Percentiles rank a stretch among this genome's conserved stretches.
phyloP scores from a whole-genome alignment of 2,888 invertebrate genomes.

The Drosophila mettleri region DNA sequence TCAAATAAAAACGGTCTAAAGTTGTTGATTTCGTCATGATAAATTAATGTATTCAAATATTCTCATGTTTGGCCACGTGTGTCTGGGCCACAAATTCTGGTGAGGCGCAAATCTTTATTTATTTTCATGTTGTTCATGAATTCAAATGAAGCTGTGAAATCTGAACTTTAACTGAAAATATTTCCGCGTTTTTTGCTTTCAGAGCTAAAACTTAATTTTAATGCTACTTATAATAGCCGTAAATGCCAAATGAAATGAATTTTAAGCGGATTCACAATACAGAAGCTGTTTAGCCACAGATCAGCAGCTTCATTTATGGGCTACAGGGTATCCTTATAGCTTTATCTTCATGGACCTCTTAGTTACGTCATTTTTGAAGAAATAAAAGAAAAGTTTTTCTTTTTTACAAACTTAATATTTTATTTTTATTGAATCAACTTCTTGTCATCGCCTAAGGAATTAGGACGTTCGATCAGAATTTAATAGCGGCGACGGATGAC shows the following conservation, averaged over 20 bases:
- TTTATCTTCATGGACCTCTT: not conserved
- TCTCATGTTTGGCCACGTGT: slow-evolving; percentile 1
- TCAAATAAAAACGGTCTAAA: not conserved
- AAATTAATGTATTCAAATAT: slow-evolving; percentile 1
- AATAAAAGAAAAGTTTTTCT: not conserved
- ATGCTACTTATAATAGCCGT: not conserved
- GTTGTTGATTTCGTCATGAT: not conserved
- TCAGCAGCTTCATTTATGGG: not conserved
- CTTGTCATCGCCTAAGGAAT: slow-evolving; percentile 26
- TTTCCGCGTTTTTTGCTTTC: not conserved
- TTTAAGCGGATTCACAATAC: not conserved
- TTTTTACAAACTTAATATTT: slow-evolving; percentile 51
- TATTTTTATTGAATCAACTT: slow-evolving; percentile 47
- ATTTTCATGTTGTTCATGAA: slow-evolving; percentile 1
- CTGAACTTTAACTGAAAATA: slow-evolving; percentile 7
- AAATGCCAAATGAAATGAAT: not conserved
- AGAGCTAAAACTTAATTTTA: not conserved
- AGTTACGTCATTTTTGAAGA: not conserved
- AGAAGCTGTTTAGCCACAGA: not conserved
- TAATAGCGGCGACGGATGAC: slow-evolving; percentile 76
- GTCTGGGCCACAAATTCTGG: not conserved
- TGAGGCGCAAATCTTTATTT: slow-evolving; percentile 1
- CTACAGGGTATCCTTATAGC: not conserved
- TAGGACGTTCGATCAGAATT: not conserved
- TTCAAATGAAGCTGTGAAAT: not conserved